Base-by-base conservation (phyloP, 2,113 vertebrate species). In the Coracopsis vasa region DNA sequence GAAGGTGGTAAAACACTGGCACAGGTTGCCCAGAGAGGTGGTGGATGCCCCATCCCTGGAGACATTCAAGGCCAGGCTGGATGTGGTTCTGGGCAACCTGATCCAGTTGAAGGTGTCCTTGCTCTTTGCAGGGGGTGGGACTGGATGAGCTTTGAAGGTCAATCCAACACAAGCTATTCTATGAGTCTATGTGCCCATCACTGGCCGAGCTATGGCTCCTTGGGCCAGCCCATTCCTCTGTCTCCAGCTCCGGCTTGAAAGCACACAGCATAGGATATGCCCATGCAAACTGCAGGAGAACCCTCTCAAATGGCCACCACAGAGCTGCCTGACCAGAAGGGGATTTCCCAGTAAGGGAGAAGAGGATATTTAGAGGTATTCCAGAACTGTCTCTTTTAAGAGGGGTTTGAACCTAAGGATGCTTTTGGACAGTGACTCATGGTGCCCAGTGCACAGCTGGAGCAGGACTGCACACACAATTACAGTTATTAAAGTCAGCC, bases 401-500 rank as follows among this genome's bases (percentile, higher is more conserved):
- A 81, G 37, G 1, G 0, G 24, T 78, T 86, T 80, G 58, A 92
- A 66, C 31, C 11, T 27, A 66, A 88, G 54, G 42, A 53, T 81
- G 54, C 16, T 56, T 94, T 88, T 56, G 71, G 93, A 66, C 45
- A 50, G 74, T 93, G 93, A 85, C 62, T 86, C 81, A 90, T 4
- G 24, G 67, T 84, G 73, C 58, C 90, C 9, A 0, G 58, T 58
- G 48, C 90, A 70, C 91, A 94, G 91, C 88, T 91, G 93, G 90
- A 90, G 72, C 54, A 91, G 53, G 45, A 45, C 70, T 92, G 66
- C 62, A 77, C 16, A 9, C 50, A 70, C 66, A 86, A 80, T 94
- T 92, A 95, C 89, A 77, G 74, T 42, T 85, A 85, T 73, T 91
- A 65, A 72, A 92, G 70, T 41, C 93, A 95, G 78, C 48, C 91